Conservation (phyloP, 2,888 invertebrate species). For the Phrixothrix hirtus region DNA sequence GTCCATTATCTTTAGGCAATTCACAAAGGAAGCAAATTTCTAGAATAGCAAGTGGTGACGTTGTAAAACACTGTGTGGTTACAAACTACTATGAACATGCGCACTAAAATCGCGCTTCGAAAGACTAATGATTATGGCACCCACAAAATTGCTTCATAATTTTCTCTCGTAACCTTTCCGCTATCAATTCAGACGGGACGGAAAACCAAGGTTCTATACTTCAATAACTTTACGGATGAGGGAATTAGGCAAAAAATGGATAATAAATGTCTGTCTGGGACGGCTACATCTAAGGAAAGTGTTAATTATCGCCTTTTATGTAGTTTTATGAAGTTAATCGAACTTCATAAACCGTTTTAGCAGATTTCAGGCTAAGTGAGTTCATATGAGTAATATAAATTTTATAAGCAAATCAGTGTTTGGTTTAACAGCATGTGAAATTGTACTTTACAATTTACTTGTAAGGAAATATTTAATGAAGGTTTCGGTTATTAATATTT, state of each 20-base stretch:
- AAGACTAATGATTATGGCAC: conserved; percentile 55
- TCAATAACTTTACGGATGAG: conserved; percentile 45
- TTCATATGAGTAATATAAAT: no score
- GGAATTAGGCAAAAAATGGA: conserved; percentile 28
- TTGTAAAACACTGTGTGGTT: conserved; percentile 34
- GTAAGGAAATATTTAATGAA: no score
- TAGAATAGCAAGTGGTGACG: conserved; percentile 32
- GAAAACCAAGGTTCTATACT: conserved; percentile 46
- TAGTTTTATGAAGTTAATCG: no score
- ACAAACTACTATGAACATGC: conserved; percentile 31
- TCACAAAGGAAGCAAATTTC: conserved; percentile 30
- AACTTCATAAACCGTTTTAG: no score
- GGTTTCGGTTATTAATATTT: no score
- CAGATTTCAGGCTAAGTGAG: no score
- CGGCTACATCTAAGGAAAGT: conserved; percentile 20
- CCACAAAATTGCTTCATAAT: conserved; percentile 58
- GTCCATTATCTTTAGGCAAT: conserved; percentile 28
- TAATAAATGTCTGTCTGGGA: conserved; percentile 29
- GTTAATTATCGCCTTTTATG: conserved; percentile 14
- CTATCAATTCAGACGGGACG: conserved; percentile 52
- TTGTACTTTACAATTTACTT: no score
- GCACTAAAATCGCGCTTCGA: conserved; percentile 35
- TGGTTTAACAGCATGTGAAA: no score
- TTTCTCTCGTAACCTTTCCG: conserved; percentile 55
- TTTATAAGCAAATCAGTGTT: no score